These are phyloP conservation scores for Hylaeus anthracinus DNA, from an alignment of 1,140 invertebrate genomes.

Conservation along the genomic window DNA sequence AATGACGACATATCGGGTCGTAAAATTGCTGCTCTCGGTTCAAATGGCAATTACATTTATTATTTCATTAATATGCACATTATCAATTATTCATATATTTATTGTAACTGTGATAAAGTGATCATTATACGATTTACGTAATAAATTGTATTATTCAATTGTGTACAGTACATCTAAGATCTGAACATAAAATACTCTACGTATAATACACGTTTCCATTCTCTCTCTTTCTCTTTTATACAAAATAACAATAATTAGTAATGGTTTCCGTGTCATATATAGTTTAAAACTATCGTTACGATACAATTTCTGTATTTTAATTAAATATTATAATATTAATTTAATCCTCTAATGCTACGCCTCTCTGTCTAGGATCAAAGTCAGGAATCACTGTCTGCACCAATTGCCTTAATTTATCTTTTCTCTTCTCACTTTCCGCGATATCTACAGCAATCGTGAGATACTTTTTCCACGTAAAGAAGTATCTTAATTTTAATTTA, in stretches of 20 bases:
- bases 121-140: conserved; percentile 60
- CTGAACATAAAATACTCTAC: conserved; percentile 15
- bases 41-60: conserved; percentile 39
- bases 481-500: conserved; percentile 61
- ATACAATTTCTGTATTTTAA: conserved; percentile 19
- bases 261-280: not conserved
- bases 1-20: conserved; percentile 23
- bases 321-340: conserved; percentile 13
- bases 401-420: conserved; percentile 70
- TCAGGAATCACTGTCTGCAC: conserved; percentile 75
- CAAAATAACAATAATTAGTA: conserved; percentile 16
- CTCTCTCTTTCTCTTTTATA: not conserved
- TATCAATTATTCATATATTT: conserved; percentile 54
- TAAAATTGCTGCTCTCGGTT: conserved; percentile 15
- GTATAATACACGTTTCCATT: conserved; percentile 25
- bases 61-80: conserved; percentile 52
- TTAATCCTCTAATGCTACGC: conserved; percentile 70
- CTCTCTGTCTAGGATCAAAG: conserved; percentile 71
- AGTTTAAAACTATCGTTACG: conserved; percentile 24
- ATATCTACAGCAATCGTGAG: conserved; percentile 66
- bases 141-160: conserved; percentile 56
- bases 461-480: conserved; percentile 71
- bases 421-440: conserved; percentile 71
- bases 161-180: conserved; percentile 28
- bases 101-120: conserved; percentile 76